These are phyloP conservation scores for Syngnathus scovelli DNA, from an alignment of 2,113 vertebrate species.

Conservation along the genomic window DNA sequence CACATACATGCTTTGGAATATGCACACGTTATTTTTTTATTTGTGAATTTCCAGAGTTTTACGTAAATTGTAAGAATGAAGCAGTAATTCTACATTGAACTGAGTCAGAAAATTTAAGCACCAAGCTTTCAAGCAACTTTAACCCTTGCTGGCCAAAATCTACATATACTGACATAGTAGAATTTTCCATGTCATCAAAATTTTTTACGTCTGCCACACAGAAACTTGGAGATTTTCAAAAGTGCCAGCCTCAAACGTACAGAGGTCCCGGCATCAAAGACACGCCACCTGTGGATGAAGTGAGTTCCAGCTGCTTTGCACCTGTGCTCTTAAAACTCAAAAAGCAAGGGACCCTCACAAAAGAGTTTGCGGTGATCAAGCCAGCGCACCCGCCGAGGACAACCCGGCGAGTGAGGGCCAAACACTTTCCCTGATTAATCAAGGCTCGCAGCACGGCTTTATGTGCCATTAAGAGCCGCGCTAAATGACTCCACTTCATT, in stretches of 20 bases:
- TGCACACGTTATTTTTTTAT: constrained; percentile 21
- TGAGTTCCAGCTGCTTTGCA: constrained; percentile 12
- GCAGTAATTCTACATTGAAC: constrained; percentile 42
- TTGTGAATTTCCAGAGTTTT: constrained; percentile 27
- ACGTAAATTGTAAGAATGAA: constrained; percentile 30
- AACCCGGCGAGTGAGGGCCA: constrained; percentile 52
- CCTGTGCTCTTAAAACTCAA: constrained; percentile 22
- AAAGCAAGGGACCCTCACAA: constrained; percentile 36
- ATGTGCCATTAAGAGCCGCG: constrained; percentile 60
- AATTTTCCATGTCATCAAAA: constrained; percentile 18
- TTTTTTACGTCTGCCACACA: background rate
- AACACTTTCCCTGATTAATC: constrained; percentile 70
- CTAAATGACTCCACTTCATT: constrained; percentile 68
- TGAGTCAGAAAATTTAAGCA: constrained; percentile 41
- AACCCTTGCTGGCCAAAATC: constrained; percentile 15
- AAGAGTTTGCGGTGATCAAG: constrained; percentile 36
- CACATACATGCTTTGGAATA: background rate
- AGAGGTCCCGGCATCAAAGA: constrained; percentile 8
- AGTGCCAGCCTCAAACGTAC: background rate
- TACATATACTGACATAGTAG: constrained; percentile 11
- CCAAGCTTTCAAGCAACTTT: no score
- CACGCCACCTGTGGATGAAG: constrained; percentile 32
- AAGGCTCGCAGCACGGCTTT: constrained; percentile 59
- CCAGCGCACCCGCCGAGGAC: constrained; percentile 48
- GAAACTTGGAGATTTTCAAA: background rate